Evolutionary conservation across 2,113 vertebrate genomes (phyloP).

Genomic region (Festucalex cinctus): DNA sequence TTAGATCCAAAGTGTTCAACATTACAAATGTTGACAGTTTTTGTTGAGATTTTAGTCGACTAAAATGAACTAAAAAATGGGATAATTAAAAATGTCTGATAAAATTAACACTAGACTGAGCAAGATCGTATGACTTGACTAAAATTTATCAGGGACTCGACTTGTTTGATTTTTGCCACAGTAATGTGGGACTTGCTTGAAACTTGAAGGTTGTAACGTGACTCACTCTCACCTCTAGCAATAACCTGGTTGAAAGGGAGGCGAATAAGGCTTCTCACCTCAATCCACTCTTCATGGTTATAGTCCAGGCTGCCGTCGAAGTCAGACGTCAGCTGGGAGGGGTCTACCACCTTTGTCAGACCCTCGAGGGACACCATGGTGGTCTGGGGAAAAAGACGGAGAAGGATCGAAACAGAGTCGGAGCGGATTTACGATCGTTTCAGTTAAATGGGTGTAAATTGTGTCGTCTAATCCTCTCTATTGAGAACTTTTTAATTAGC

Average conservation of each 20-base stretch:
- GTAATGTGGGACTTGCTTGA: neutral
- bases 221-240: neutral
- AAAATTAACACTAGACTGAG: too few species aligned
- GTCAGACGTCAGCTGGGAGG: conserved; percentile 94
- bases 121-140: neutral
- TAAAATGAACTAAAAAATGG: too few species aligned
- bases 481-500: conserved; percentile 3
- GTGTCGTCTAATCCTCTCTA: conserved; percentile 8
- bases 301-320: conserved; percentile 98
- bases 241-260: neutral
- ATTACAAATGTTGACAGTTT: too few species aligned
- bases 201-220: neutral
- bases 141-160: neutral
- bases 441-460: conserved; percentile 7
- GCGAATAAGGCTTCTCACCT: conserved; percentile 55
- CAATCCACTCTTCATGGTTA: conserved; percentile 99
- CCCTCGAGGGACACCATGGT: conserved; percentile 99
- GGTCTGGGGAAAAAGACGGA: conserved; percentile 73
- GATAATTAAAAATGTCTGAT: too few species aligned
- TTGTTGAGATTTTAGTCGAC: too few species aligned
- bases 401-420: neutral
- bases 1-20: too few species aligned
- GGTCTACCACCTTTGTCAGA: conserved; percentile 97
- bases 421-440: conserved; percentile 6
- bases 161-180: neutral